Evolutionary conservation across 2,888 invertebrate species (phyloP).

Genomic region (Stegana nigrithorax): DNA sequence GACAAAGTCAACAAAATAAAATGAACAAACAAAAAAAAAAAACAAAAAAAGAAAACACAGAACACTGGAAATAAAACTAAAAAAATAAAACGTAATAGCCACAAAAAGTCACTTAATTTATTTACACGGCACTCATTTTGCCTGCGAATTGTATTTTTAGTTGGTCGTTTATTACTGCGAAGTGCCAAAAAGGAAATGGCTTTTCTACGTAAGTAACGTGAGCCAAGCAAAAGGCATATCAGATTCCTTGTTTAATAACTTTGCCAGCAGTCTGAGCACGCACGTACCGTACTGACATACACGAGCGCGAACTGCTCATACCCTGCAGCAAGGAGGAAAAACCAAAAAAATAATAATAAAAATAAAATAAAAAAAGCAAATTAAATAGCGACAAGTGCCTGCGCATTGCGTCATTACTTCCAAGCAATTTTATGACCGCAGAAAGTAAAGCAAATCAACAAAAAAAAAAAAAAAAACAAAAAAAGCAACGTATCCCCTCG

Average conservation of each 20-base stretch:
- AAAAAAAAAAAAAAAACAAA: too few species aligned
- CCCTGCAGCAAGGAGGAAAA: too few species aligned
- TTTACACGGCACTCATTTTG: not conserved
- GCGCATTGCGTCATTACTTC: too few species aligned
- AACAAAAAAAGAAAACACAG: not conserved
- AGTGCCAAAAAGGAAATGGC: too few species aligned
- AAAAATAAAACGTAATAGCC: not conserved
- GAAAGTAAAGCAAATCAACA: too few species aligned
- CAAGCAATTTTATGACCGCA: too few species aligned
- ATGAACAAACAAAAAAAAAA: not conserved
- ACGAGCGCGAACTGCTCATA: too few species aligned
- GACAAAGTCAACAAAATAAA: not conserved
- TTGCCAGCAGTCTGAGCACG: not conserved
- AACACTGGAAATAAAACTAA: too few species aligned
- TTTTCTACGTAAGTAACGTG: not conserved
- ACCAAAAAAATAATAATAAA: too few species aligned
- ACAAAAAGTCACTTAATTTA: conserved; percentile 1
- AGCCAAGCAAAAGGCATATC: not conserved
- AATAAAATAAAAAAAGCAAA: too few species aligned
- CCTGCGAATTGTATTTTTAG: not conserved
- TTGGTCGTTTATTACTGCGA: not conserved
- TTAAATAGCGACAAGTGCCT: too few species aligned
- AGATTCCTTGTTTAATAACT: not conserved
- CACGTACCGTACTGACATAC: not conserved
- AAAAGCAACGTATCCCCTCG: too few species aligned